Conservation (phyloP, 2,888 invertebrate species). For the Oscheius myriophilus region DNA sequence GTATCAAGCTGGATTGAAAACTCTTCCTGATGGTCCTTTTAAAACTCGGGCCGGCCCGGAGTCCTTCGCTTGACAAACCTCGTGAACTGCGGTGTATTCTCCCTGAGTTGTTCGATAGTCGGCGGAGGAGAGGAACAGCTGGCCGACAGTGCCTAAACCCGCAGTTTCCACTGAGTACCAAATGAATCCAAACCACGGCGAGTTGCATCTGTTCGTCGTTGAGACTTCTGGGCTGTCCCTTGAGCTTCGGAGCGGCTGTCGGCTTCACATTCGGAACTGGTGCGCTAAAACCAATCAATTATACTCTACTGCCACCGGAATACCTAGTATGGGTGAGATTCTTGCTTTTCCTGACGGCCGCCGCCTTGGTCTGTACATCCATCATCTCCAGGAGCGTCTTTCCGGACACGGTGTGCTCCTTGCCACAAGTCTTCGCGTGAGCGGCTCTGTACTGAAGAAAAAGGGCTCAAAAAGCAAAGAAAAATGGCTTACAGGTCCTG, state of each 20-base stretch:
- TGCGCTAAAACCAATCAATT: slow-evolving; percentile 25
- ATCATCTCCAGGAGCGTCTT: slow-evolving; percentile 32
- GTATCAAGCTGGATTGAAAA: too few relatives aligned
- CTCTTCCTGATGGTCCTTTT: too few relatives aligned
- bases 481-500: slow-evolving; percentile 35
- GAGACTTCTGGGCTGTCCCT: slow-evolving; percentile 30
- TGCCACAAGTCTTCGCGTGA: slow-evolving; percentile 38
- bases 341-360: slow-evolving; percentile 24
- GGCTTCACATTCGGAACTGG: slow-evolving; percentile 22
- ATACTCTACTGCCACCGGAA: not conserved
- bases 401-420: slow-evolving; percentile 28
- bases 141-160: slow-evolving; percentile 13
- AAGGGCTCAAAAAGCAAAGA: too few relatives aligned
- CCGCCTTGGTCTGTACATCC: slow-evolving; percentile 32
- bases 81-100: slow-evolving; percentile 29
- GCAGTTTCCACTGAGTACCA: not conserved
- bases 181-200: slow-evolving; percentile 24
- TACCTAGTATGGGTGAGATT: slow-evolving; percentile 36
- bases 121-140: slow-evolving; percentile 5
- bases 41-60: too few relatives aligned
- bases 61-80: too few relatives aligned
- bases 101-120: slow-evolving; percentile 6
- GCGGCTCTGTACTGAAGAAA: slow-evolving; percentile 36
- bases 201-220: slow-evolving; percentile 31
- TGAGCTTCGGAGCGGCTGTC: slow-evolving; percentile 26